These are phyloP conservation scores for Alentia gelatinosa DNA, from an alignment of 2,888 invertebrate species.

Conservation along the genomic window DNA sequence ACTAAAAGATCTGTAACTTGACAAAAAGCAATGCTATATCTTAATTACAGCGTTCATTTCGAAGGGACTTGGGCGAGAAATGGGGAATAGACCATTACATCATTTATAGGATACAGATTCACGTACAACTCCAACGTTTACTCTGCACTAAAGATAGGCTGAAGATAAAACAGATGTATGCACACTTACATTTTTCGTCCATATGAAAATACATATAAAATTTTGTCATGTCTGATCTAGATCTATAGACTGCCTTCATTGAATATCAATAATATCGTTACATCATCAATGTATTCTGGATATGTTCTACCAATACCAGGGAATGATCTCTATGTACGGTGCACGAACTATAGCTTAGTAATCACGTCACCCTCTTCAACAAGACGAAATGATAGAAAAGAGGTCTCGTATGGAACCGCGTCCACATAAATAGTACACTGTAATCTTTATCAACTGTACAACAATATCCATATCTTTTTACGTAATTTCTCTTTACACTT, in stretches of 20 bases:
- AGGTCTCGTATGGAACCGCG: background rate
- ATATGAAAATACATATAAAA: conserved; percentile 59
- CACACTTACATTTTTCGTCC: conserved; percentile 13
- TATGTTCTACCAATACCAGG: conserved; percentile 22
- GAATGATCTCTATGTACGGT: background rate
- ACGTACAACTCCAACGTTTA: conserved; percentile 18
- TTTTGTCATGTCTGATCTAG: conserved; percentile 28
- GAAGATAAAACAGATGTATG: background rate
- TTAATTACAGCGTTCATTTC: conserved; percentile 3
- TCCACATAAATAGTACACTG: background rate
- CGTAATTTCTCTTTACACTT: background rate
- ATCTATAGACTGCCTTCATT: conserved; percentile 11
- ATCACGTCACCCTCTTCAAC: background rate
- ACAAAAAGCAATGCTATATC: conserved; percentile 44
- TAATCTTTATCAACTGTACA: conserved; percentile 10
- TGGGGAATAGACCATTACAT: conserved; percentile 12
- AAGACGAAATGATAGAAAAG: background rate
- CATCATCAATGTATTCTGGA: background rate
- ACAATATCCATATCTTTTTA: conserved; percentile 4
- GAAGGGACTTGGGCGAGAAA: conserved; percentile 20
- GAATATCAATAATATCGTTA: background rate
- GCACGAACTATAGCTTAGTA: background rate
- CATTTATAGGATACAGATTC: conserved; percentile 28
- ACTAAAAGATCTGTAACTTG: conserved; percentile 44
- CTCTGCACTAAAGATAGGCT: background rate